Base-by-base conservation (phyloP, 2,888 invertebrate species). In the Torymus texanus region DNA sequence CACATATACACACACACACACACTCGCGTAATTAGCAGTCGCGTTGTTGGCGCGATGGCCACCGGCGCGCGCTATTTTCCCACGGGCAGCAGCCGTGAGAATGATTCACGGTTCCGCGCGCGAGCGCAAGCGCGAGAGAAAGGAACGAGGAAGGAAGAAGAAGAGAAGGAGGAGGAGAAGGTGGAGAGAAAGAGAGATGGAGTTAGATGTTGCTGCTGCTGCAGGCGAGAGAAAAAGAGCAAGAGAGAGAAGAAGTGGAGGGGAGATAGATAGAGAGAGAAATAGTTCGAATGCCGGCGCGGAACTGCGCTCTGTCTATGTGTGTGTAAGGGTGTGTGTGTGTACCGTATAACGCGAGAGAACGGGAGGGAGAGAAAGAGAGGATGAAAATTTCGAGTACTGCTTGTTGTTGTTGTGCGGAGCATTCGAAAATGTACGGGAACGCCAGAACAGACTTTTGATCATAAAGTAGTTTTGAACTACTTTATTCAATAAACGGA, bases 71-170 rank as follows among this genome's bases (percentile, higher is more conserved):
- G 68, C 75, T 86, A 87, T 88, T 89, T 89, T 89, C 89, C 89
- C 89, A 89, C 89, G 89, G 87, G 86, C 88, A 75, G 86, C 83
- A 86, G 87, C 88, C 89, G 89, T 89, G 89, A 89, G 89, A 89
- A 89, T 89, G 88, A 89, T 89, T 89, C 89, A 88, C 88, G 82
- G 82, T 71, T 68, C 79, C 67, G 29, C 61, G 75, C 59, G 29
- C 55, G 41, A 21, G 63, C 41, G 50, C 18, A 58, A 50, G 66
- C 53, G 67, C 21, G n/a, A 56, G 58, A 29, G 59, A 24, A 75
- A 78, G 24, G 67, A 67, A 59, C 12, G 70, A 12, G 66, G 53
- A 70, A 72, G 55, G 73, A 61, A 55, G 56, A 55, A 65, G 55
- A 41, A 75, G 79, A 50, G 67, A 65, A 59, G 13, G 70, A 14